Conservation (phyloP, 2,113 vertebrate species). For the Craseonycteris thonglongyai region DNA sequence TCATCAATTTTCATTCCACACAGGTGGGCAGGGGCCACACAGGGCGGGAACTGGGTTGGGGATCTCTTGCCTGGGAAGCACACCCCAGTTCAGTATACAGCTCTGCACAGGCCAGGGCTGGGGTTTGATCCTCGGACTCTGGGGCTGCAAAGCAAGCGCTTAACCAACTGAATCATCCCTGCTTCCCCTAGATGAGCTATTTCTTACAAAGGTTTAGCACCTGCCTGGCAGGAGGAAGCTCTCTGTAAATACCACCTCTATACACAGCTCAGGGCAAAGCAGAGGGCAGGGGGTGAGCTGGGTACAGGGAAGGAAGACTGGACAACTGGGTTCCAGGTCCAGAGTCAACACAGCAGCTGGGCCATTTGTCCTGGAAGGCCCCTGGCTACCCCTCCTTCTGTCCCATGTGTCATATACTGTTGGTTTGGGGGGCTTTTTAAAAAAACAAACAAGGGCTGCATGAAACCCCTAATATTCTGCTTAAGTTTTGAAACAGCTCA, state of each 20-base stretch:
- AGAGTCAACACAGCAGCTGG: too few species aligned
- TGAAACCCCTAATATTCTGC: constrained; percentile 59
- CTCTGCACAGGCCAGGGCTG: too few species aligned
- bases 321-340: background rate
- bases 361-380: background rate
- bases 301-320: background rate
- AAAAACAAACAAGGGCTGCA: constrained; percentile 32
- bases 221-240: background rate
- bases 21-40: too few species aligned
- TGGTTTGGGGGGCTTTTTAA: background rate
- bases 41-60: too few species aligned
- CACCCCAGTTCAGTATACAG: too few species aligned
- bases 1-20: too few species aligned
- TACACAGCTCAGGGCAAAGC: background rate
- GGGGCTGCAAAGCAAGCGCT: too few species aligned
- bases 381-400: background rate
- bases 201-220: background rate
- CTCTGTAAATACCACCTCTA: background rate
- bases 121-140: too few species aligned
- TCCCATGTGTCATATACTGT: background rate
- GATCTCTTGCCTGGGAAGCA: too few species aligned
- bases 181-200: background rate
- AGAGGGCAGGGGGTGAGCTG: background rate
- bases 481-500: constrained; percentile 60
- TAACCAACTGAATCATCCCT: too few species aligned